Base-by-base conservation (phyloP, 2,797 vertebrate genomes). In the Chaunax sp. region DNA sequence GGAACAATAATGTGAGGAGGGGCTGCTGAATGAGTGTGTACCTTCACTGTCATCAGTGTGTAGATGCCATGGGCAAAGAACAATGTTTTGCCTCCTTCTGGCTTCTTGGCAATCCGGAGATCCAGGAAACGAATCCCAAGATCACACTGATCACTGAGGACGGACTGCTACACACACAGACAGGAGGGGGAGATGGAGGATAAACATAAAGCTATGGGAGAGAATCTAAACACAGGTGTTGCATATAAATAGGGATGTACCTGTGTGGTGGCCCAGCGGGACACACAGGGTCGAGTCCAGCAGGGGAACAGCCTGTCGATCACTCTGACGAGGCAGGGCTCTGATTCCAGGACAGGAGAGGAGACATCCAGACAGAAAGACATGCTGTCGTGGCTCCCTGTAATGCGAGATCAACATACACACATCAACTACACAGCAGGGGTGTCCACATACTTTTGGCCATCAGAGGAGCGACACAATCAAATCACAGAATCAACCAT, bases 331-430 rank as follows among this genome's bases (percentile, higher is more conserved):
- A 95, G 0, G 25, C 69, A 35, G 16, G 94, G 80, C 81, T 92
- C 77, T 0, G 90, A 87, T 0, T 28, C 61, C 14, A 93, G 83
- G 4, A 96, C 70, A 7, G 92, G 82, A 4, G 95, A 96, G 0
- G 28, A 88, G 59, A 75, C 64, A 44, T 93, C 94, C 89, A 97
- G 89, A 72, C 94, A 95, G 88, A 96, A 96, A 0, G 94, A 95
- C 96, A 97, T 96, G 51, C 94, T 93, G 87, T 96, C 95, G 0
- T 97, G 96, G 77, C 96, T 97, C 4, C 96, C 96, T 97, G 87
- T 0, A 11, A 14, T 0, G 18, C 10, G 3, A 16, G 38, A 40
- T 15, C 12, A 40, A 40, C 0, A 23, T 0, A 55, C 3, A 4
- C 1, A 10, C 28, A 4, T 30, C 3, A 30, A 1, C 7, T n/a